Evolutionary conservation across 2,113 vertebrate species (phyloP).

Genomic region (Microcebus griseorufus): DNA sequence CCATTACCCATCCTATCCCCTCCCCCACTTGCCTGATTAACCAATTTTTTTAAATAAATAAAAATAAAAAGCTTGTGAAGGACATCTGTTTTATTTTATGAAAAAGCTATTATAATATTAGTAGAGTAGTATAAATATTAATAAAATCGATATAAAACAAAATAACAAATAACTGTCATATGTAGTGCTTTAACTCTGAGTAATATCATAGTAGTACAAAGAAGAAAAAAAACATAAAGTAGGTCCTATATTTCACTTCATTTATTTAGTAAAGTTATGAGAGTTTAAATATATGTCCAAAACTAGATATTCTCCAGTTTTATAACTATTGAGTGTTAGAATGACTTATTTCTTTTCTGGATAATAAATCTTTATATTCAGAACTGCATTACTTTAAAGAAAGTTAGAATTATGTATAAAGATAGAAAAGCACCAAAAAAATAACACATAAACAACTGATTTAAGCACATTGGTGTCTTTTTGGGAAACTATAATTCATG

Average conservation of each 20-base stretch:
- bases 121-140: conserved; percentile 20
- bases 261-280: conserved; percentile 39
- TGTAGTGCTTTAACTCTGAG: neutral
- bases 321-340: conserved; percentile 36
- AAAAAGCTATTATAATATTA: conserved; percentile 36
- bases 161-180: conserved; percentile 51
- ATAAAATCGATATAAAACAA: conserved; percentile 36
- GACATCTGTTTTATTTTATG: conserved; percentile 18
- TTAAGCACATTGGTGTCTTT: conserved; percentile 57
- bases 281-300: conserved; percentile 44
- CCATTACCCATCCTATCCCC: no score
- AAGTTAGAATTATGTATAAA: conserved; percentile 50
- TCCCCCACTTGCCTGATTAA: neutral
- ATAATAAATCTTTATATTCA: conserved; percentile 61
- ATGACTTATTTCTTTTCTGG: conserved; percentile 59
- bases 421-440: conserved; percentile 29
- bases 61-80: neutral
- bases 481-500: conserved; percentile 48
- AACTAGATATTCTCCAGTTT: conserved; percentile 33
- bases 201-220: neutral
- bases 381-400: conserved; percentile 61
- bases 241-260: conserved; percentile 7
- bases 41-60: neutral
- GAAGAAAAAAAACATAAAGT: conserved; percentile 18
- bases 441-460: neutral